Evolutionary conservation across 2,888 invertebrate species (phyloP).

Genomic region (Drosophila heteroneura): DNA sequence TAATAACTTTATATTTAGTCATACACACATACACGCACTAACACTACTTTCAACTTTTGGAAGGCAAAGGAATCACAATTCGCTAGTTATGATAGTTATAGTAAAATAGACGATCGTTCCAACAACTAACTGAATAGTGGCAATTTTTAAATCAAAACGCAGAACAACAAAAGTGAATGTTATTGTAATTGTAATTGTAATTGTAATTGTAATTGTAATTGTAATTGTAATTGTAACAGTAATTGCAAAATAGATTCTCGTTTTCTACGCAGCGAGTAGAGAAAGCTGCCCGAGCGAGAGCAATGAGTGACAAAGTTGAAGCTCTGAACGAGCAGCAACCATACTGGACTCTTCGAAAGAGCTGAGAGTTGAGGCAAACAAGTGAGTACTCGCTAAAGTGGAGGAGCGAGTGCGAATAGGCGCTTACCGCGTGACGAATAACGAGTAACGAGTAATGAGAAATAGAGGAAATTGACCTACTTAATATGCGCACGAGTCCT

Average conservation of each 20-base stretch:
- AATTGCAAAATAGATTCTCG: slow-evolving; percentile 30
- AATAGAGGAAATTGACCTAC: not conserved
- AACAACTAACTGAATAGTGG: slow-evolving; percentile 43
- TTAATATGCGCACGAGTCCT: slow-evolving; percentile 1
- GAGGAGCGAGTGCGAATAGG: not conserved
- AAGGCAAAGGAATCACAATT: slow-evolving; percentile 18
- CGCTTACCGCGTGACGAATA: not conserved
- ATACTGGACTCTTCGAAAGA: not conserved
- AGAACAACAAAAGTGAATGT: slow-evolving; percentile 44
- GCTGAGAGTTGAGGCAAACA: not conserved
- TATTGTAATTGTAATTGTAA: slow-evolving; percentile 34
- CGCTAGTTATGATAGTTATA: slow-evolving; percentile 43
- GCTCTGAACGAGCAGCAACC: slow-evolving; percentile 1
- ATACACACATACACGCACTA: slow-evolving; percentile 54
- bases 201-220: slow-evolving; percentile 22
- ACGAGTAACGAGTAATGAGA: slow-evolving; percentile 14
- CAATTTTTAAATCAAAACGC: slow-evolving; percentile 41
- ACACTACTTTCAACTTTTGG: slow-evolving; percentile 29
- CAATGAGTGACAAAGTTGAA: not conserved
- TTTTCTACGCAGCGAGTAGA: slow-evolving; percentile 12
- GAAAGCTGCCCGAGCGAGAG: slow-evolving; percentile 1
- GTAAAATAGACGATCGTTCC: slow-evolving; percentile 49
- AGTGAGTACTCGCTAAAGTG: not conserved
- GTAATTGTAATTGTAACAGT: slow-evolving; percentile 9
- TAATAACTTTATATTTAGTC: slow-evolving; percentile 32